A percentile compares a stretch with the other conserved stretches of the same genome.
Conservation (phyloP, 1,140 invertebrate species). For the Sinonovacula constricta region DNA sequence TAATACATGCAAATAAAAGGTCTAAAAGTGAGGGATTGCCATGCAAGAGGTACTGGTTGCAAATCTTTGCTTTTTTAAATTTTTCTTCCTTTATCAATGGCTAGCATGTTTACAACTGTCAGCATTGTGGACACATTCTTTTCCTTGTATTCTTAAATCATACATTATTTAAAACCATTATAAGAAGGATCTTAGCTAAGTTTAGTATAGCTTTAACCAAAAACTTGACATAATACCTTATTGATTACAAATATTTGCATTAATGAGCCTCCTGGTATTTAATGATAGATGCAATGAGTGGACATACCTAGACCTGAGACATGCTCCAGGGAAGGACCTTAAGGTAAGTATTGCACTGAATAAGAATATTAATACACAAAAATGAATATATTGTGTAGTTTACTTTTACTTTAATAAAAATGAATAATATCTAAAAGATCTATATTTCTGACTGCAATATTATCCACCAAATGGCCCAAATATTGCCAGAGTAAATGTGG, state of each 20-base stretch:
- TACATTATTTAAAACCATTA: conserved; percentile 43
- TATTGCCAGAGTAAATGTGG: no score
- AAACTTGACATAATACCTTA: neutral
- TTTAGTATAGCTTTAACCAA: neutral
- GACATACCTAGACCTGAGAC: conserved; percentile 67
- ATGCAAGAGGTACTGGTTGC: no score
- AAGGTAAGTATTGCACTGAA: conserved; percentile 55
- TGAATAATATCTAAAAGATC: no score
- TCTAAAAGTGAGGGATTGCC: no score
- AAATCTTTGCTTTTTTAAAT: no score
- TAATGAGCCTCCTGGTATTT: neutral
- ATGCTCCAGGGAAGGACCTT: conserved; percentile 59
- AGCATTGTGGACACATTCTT: conserved; percentile 63
- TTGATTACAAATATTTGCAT: neutral
- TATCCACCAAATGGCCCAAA: no score
- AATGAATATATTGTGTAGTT: no score
- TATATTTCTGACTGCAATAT: no score
- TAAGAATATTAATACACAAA: no score
- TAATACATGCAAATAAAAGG: no score
- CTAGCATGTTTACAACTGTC: neutral
- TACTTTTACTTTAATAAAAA: no score
- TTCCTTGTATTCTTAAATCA: conserved; percentile 70
- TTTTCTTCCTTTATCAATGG: no score
- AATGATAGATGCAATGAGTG: conserved; percentile 64
- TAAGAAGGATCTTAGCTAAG: neutral